phyloP scores from a whole-genome alignment of 2,113 vertebrate genomes.

The Tragelaphus scriptus region DNA sequence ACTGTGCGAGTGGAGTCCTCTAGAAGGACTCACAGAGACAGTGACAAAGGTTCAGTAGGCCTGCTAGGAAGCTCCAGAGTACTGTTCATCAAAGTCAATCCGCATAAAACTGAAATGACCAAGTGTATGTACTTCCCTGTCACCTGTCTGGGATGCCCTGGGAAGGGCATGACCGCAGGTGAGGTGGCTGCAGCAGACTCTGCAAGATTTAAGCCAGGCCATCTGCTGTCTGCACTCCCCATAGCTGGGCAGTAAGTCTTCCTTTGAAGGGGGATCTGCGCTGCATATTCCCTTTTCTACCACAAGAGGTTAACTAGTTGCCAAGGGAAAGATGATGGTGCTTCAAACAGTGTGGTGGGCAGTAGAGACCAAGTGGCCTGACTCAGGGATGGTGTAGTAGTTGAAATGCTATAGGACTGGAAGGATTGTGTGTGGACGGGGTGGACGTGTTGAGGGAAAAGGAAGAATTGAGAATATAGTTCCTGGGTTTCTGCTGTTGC shows the following conservation, averaged over 20 bases:
- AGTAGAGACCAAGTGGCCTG: not conserved
- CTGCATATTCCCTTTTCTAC: not conserved
- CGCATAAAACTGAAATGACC: not conserved
- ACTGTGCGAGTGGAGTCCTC: not conserved
- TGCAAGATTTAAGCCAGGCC: not conserved
- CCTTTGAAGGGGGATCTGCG: not conserved
- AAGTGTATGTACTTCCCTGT: not conserved
- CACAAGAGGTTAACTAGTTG: not conserved
- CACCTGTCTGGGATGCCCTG: not conserved
- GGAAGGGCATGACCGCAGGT: not conserved
- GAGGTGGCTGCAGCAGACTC: not conserved
- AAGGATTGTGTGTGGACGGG: not conserved
- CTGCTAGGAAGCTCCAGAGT: not conserved
- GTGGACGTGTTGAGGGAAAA: not conserved
- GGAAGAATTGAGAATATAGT: not conserved
- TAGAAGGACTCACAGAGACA: not conserved
- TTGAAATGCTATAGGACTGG: not conserved
- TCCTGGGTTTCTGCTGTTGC: not conserved
- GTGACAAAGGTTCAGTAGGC: not conserved
- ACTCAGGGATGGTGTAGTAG: not conserved
- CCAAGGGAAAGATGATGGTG: not conserved
- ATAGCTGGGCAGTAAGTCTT: not conserved
- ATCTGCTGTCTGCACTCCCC: not conserved
- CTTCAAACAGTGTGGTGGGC: not conserved
- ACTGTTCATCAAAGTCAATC: not conserved